A percentile compares a stretch with the other conserved stretches of the same genome.
These are phyloP conservation scores for Talpa occidentalis DNA, from an alignment of 2,113 vertebrate genomes.

Conservation along the genomic window DNA sequence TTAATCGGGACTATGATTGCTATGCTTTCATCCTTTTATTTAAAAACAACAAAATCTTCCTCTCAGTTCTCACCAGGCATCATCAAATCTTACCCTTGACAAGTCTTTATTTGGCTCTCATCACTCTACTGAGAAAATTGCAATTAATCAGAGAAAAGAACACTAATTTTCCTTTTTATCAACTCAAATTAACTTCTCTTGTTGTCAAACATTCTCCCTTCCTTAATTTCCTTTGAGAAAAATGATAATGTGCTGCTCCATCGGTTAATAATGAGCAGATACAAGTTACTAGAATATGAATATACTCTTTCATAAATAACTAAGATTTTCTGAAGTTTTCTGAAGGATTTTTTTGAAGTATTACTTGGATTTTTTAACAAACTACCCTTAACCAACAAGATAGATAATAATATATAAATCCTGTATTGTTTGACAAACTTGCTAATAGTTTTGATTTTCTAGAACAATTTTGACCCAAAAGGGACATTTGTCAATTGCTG, in stretches of 20 bases:
- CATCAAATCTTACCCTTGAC: background rate
- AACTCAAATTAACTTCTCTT: background rate
- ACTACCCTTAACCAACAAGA: background rate
- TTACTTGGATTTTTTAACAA: conserved; percentile 23
- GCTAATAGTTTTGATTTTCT: background rate
- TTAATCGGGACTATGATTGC: background rate
- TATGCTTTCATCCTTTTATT: background rate
- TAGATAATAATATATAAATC: background rate
- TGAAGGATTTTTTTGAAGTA: background rate
- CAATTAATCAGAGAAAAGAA: background rate
- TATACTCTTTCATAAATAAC: background rate
- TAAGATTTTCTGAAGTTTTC: background rate
- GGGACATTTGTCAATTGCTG: background rate
- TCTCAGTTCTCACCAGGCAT: background rate
- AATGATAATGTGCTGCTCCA: background rate
- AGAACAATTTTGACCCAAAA: background rate
- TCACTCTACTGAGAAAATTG: background rate
- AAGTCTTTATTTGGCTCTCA: background rate
- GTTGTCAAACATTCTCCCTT: background rate
- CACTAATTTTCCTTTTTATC: background rate
- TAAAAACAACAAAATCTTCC: background rate
- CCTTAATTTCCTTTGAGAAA: background rate
- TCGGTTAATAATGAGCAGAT: background rate
- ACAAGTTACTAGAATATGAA: background rate
- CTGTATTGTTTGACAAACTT: conserved; percentile 18